Percentiles rank a stretch among this genome's conserved stretches.
Evolutionary conservation across 2,797 vertebrate genomes (phyloP).

Genomic region (Lindbergichthys nudifrons): DNA sequence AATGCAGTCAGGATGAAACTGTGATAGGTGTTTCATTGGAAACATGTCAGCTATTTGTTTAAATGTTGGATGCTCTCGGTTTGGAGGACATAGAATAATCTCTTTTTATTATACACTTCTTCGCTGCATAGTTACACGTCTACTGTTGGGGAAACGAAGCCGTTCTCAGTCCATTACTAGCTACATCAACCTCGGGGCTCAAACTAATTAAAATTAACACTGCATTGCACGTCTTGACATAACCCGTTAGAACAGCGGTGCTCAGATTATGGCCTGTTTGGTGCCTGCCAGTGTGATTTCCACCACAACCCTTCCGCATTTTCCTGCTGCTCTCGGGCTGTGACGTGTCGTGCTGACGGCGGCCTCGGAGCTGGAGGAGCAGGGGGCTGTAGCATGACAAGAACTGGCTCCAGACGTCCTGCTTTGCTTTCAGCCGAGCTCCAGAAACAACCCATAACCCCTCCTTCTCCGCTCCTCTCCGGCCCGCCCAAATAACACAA

Average conservation of each 20-base stretch:
- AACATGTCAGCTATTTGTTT: conserved; percentile 24
- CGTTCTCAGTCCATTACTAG: background rate
- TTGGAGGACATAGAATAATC: conserved; percentile 27
- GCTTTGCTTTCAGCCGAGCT: conserved; percentile 83
- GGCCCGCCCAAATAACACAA: conserved; percentile 89
- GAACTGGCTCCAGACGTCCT: conserved; percentile 82
- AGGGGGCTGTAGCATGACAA: conserved; percentile 89
- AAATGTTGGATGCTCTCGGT: conserved; percentile 16
- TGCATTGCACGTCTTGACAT: conserved; percentile 26
- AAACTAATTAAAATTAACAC: conserved; percentile 30
- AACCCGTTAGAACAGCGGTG: conserved; percentile 18
- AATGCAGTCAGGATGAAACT: background rate
- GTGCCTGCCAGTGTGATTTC: conserved; percentile 78
- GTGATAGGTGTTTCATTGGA: background rate
- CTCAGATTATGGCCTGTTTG: conserved; percentile 75
- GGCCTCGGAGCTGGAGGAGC: conserved; percentile 92
- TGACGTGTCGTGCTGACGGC: conserved; percentile 98
- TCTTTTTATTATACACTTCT: conserved; percentile 4
- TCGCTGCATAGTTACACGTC: background rate
- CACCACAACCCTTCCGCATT: conserved; percentile 91
- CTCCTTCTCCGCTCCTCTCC: conserved; percentile 90
- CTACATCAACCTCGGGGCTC: conserved; percentile 11
- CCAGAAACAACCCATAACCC: conserved; percentile 88
- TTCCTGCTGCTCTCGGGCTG: conserved; percentile 93
- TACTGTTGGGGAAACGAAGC: background rate